Conservation (phyloP, 2,888 invertebrate genomes). For the Digitonthophagus gazella region DNA sequence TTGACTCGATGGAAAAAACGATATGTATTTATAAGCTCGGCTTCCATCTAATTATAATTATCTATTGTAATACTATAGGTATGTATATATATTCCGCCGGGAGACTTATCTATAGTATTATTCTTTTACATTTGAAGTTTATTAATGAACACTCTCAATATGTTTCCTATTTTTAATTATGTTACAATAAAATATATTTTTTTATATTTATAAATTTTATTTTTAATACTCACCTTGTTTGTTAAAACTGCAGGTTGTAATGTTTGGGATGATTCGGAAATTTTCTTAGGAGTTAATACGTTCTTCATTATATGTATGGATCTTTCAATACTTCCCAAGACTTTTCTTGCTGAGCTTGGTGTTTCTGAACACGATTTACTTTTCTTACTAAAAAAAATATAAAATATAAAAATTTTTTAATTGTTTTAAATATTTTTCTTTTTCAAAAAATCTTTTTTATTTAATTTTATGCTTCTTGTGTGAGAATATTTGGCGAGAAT, state of each 20-base stretch:
- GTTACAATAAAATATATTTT: too few relatives aligned
- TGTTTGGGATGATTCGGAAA: constrained; percentile 28
- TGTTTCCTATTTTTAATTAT: too few relatives aligned
- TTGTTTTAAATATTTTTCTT: background rate
- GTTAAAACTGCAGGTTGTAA: constrained; percentile 52
- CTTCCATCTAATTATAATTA: background rate
- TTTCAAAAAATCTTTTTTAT: background rate
- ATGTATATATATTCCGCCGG: background rate
- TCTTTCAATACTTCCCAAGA: constrained; percentile 68
- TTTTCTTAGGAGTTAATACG: constrained; percentile 64
- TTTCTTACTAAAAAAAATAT: background rate
- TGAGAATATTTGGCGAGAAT: too few relatives aligned
- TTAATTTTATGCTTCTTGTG: too few relatives aligned
- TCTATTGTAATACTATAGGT: background rate
- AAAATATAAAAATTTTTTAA: too few relatives aligned
- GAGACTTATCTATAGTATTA: background rate
- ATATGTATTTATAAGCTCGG: background rate
- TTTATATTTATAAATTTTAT: too few relatives aligned
- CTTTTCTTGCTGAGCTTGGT: constrained; percentile 58
- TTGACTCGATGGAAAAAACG: background rate
- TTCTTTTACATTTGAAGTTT: background rate
- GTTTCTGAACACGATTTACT: constrained; percentile 38
- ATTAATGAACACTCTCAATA: background rate
- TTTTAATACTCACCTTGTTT: constrained; percentile 49
- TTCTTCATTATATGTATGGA: constrained; percentile 65